phyloP scores from a whole-genome alignment of 2,113 vertebrate genomes.

The Corynorhinus townsendii region DNA sequence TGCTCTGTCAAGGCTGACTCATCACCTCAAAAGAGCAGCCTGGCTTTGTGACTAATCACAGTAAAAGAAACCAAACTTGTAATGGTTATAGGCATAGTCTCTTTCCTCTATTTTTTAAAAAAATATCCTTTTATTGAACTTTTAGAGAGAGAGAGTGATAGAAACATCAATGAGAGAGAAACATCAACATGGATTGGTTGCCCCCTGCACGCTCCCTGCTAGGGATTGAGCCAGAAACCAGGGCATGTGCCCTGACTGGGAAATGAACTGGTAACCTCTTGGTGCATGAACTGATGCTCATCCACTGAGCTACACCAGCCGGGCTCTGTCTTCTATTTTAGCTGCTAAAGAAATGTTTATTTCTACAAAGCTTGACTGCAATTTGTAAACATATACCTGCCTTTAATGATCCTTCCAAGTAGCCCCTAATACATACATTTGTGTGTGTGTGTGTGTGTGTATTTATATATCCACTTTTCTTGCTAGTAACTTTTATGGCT shows the following conservation, averaged over 20 bases:
- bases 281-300: too few relatives aligned
- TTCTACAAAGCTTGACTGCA: background rate
- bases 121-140: too few relatives aligned
- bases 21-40: background rate
- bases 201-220: too few relatives aligned
- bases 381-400: background rate
- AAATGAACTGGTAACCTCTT: too few relatives aligned
- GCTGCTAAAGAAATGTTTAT: background rate
- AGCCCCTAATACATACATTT: background rate
- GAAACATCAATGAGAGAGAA: too few relatives aligned
- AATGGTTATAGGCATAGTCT: background rate
- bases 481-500: background rate
- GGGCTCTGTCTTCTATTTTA: background rate
- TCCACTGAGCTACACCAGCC: too few relatives aligned
- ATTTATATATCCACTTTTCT: background rate
- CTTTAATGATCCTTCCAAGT: background rate
- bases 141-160: too few relatives aligned
- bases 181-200: too few relatives aligned
- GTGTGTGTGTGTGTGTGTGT: background rate
- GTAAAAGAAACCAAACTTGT: background rate
- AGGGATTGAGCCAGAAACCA: too few relatives aligned
- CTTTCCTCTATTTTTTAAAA: background rate
- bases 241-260: too few relatives aligned
- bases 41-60: constrained; percentile 19
- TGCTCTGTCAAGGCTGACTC: constrained; percentile 4